Percentiles rank a stretch among this genome's conserved stretches.
phyloP scores from a whole-genome alignment of 2,113 vertebrate genomes.

The Ammodytes marinus region DNA sequence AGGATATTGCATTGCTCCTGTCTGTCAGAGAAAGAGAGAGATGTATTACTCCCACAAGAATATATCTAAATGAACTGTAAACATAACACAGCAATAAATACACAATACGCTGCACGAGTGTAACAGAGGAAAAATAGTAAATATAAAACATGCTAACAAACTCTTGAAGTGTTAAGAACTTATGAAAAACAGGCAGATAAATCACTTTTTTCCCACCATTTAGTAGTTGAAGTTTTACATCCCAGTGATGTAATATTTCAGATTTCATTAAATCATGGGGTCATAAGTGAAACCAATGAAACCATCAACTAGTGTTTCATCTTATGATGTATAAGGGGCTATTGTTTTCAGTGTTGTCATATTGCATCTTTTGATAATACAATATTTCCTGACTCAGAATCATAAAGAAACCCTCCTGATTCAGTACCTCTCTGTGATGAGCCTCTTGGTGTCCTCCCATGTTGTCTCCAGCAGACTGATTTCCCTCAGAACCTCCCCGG shows the following conservation, averaged over 20 bases:
- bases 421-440: slow-evolving; percentile 91
- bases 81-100: neutral
- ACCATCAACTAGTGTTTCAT: neutral
- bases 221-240: neutral
- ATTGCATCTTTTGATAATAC: neutral
- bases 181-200: neutral
- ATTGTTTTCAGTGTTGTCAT: neutral
- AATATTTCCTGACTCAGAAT: neutral
- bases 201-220: neutral
- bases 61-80: neutral
- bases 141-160: neutral
- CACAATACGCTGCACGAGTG: neutral
- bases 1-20: slow-evolving; percentile 92
- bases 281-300: neutral
- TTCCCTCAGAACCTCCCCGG: slow-evolving; percentile 88
- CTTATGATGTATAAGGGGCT: neutral
- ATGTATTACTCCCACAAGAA: neutral
- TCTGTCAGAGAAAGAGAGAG: slow-evolving; percentile 71
- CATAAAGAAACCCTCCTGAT: neutral
- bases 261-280: neutral
- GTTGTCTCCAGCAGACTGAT: slow-evolving; percentile 87
- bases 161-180: neutral
- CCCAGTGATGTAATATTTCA: neutral
- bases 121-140: neutral
- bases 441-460: slow-evolving; percentile 92